phyloP scores from a whole-genome alignment of 2,888 invertebrate species.

The Stramonita haemastoma region DNA sequence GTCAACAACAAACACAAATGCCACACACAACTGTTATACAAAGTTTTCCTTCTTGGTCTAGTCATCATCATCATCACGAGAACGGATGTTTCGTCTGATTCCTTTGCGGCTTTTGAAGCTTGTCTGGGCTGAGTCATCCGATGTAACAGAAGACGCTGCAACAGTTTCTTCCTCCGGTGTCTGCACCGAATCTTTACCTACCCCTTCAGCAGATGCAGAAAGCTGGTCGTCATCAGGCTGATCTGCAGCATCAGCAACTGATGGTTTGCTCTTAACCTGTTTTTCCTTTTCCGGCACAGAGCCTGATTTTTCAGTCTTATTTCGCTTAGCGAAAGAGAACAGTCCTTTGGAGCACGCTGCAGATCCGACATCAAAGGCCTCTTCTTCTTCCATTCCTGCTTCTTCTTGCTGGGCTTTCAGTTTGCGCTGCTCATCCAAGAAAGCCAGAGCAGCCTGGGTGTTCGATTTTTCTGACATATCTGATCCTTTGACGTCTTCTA shows the following conservation, averaged over 20 bases:
- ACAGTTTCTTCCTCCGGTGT: neutral
- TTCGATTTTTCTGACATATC: constrained; percentile 90
- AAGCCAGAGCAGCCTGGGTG: constrained; percentile 87
- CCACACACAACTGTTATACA: too few species aligned
- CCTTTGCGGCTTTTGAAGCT: constrained; percentile 41
- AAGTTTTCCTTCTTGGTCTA: neutral
- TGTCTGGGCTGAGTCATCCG: constrained; percentile 5
- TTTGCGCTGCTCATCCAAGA: constrained; percentile 82
- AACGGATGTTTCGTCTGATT: constrained; percentile 38
- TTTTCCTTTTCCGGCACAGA: neutral
- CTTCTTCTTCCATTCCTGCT: constrained; percentile 55
- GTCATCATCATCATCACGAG: constrained; percentile 35
- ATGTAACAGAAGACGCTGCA: neutral
- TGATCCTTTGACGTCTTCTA: constrained; percentile 86
- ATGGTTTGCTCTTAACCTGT: neutral
- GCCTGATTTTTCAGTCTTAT: neutral
- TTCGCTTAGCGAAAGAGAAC: constrained; percentile 52
- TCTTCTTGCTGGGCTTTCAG: constrained; percentile 67
- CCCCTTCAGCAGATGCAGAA: neutral
- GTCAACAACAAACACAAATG: neutral
- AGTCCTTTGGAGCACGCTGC: constrained; percentile 64
- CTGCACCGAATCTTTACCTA: neutral
- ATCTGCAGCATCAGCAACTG: neutral
- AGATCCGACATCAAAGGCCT: constrained; percentile 49
- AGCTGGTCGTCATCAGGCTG: neutral